Base-by-base conservation (phyloP, 2,797 vertebrate species). In the Phyllotis vaccarum region DNA sequence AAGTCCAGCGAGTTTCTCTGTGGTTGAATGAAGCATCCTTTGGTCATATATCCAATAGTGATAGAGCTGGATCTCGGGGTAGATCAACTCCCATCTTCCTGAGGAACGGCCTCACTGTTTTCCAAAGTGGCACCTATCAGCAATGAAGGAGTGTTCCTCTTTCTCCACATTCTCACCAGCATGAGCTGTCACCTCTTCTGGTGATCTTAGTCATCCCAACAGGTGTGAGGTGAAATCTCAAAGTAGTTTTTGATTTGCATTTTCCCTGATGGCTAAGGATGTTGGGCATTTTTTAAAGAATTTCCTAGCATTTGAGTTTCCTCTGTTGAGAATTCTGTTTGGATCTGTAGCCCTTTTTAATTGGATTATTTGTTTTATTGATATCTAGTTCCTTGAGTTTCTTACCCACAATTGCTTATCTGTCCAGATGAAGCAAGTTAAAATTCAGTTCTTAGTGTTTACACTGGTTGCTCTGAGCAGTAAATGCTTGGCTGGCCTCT, bases 391-490 rank as follows among this genome's bases (percentile, higher is more conserved):
- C 46, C 60, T 49, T 49, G 40, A 66, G 43, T 49, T 66, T 40
- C 64, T 66, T 66, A 40, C 29, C n/a, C 60, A 46, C 31, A 64
- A n/a, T 62, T 34, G 21, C n/a, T 22, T 12, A 14, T 76, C 31
- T 93, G 56, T 31, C n/a, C 8, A 49, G 22, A 89, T 34, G 13
- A 46, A 29, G 40, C 3, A 62, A 72, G 29, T 37, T 34, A 85
- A 46, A 13, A 29, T 14, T 54, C 8, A 34, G 31, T 43, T 43
- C 14, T 16, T 11, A 72, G 17, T 40, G 79, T 34, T 72, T 22
- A 8, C 6, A 19, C 16, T 6, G 72, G 46, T 14, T 5, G 1
- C 19, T 1, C 3, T 37, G 37, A 13, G 17, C 3, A 19, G 9
- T 40, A 56, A 29, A 22, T 58, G 11, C 66, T 68, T 54, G 64